Evolutionary conservation across 2,888 invertebrate species (phyloP).

Genomic region (Tridacna gigas): DNA sequence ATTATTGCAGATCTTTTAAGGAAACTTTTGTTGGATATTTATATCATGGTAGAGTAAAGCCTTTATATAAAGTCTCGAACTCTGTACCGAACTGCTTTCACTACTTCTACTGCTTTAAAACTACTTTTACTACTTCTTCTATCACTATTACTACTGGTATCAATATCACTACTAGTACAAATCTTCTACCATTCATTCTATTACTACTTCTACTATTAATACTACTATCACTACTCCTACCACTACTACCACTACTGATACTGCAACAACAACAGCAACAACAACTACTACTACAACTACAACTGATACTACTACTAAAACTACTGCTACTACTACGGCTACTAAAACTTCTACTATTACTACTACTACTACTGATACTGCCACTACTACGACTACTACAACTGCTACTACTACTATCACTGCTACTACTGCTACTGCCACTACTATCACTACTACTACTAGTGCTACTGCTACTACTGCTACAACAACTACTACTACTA

Average conservation of each 20-base stretch:
- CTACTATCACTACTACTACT: not conserved
- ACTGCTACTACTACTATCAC: not conserved
- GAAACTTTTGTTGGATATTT: too few relatives aligned
- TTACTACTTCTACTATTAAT: not conserved
- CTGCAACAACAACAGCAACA: not conserved
- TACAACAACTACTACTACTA: not conserved
- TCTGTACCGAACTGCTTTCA: not conserved
- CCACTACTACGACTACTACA: not conserved
- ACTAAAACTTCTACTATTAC: not conserved
- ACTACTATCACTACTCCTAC: not conserved
- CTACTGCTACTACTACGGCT: not conserved
- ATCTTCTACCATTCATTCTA: not conserved
- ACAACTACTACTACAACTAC: not conserved
- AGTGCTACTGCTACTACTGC: not conserved
- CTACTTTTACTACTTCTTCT: not conserved
- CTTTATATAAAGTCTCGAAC: too few relatives aligned
- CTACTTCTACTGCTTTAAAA: not conserved
- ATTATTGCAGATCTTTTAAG: too few relatives aligned
- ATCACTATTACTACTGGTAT: not conserved
- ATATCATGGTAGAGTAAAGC: too few relatives aligned
- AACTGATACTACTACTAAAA: not conserved
- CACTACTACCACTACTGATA: not conserved
- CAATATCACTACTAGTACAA: not conserved
- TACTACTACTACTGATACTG: not conserved
- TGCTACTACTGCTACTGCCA: not conserved